These are phyloP conservation scores for Scaptomyza flava DNA, from an alignment of 2,888 invertebrate genomes.

Conservation along the genomic window DNA sequence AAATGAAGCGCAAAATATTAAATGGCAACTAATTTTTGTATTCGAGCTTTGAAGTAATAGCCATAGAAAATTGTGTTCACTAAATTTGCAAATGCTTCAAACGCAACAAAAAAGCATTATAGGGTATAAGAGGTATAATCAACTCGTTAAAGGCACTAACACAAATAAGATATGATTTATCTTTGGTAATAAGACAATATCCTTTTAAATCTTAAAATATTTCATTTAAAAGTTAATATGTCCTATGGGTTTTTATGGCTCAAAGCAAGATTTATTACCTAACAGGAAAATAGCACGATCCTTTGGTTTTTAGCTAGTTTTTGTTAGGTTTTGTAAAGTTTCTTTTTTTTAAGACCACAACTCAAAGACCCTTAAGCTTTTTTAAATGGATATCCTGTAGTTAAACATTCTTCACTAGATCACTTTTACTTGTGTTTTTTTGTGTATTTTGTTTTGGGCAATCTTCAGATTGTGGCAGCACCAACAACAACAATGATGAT, in stretches of 20 bases:
- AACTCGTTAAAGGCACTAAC: not conserved
- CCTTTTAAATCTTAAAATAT: not conserved
- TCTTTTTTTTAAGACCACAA: no score
- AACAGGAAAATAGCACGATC: no score
- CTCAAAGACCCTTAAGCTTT: no score
- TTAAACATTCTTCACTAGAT: conserved; percentile 3
- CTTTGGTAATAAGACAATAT: not conserved
- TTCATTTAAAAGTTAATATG: no score
- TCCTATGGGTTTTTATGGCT: no score
- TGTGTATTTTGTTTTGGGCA: conserved; percentile 36
- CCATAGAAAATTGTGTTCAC: conserved; percentile 47
- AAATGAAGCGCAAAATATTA: conserved; percentile 53
- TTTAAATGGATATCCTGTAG: conserved; percentile 10
- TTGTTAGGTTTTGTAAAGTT: no score
- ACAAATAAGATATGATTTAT: not conserved
- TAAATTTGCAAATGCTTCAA: conserved; percentile 17
- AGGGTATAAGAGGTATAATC: not conserved
- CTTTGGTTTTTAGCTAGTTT: no score
- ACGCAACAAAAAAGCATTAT: conserved; percentile 19
- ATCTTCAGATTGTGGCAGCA: conserved; percentile 60
- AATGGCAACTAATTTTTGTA: conserved; percentile 49
- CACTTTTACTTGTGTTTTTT: conserved; percentile 16
- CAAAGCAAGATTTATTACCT: no score
- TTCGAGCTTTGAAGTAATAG: conserved; percentile 55
- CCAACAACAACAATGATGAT: conserved; percentile 26